phyloP scores from a whole-genome alignment of 2,888 invertebrate species.

The Endomychus coccineus region DNA sequence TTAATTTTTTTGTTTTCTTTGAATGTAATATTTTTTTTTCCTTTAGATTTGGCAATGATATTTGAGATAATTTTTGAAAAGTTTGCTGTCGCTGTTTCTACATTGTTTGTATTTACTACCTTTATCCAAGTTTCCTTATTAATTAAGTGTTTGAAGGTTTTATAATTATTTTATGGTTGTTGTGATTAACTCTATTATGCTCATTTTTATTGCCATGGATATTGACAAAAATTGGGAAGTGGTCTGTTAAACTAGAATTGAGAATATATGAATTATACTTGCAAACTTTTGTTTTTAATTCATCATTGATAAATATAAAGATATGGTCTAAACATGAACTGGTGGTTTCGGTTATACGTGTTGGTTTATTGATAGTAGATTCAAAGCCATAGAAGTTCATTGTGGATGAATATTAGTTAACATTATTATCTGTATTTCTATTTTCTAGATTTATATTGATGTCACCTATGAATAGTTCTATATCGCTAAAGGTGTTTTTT shows the following conservation, averaged over 20 bases:
- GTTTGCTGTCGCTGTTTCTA: background rate
- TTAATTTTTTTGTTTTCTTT: background rate
- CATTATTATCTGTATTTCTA: background rate
- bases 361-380: background rate
- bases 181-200: background rate
- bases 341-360: background rate
- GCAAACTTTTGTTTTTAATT: too few relatives aligned
- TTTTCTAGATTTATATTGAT: background rate
- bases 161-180: background rate
- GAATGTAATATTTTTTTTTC: background rate
- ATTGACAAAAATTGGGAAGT: background rate
- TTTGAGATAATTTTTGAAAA: background rate
- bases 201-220: background rate
- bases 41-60: background rate
- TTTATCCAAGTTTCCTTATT: background rate
- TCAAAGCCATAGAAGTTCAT: slow-evolving; percentile 1
- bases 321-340: slow-evolving; percentile 2
- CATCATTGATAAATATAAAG: background rate
- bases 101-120: background rate
- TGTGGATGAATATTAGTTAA: background rate
- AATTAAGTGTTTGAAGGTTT: background rate
- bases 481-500: background rate
- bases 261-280: background rate
- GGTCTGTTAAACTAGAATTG: background rate
- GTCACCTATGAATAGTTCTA: background rate